Evolutionary conservation across 2,888 invertebrate genomes (phyloP), one percentile per base, ranked within the genome.

Genomic region (Macrophya alboannulata): DNA sequence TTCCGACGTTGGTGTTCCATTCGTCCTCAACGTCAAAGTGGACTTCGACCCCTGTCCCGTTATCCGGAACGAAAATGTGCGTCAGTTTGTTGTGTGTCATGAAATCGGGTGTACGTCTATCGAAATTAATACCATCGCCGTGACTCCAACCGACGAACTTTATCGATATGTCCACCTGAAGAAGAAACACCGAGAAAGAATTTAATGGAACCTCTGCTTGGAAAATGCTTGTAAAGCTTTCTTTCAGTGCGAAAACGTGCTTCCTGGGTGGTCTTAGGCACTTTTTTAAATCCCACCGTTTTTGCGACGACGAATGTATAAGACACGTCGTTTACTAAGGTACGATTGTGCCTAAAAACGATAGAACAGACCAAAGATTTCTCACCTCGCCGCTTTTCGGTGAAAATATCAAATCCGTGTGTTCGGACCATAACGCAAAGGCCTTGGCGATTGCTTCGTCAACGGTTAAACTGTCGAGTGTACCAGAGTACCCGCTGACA

Each of bases 11-110:
- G 90, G 98, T 97, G n/a, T 98, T 97, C 99, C 99, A 99, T 88
- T 96, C 95, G 94, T 99, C 99, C 48, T 98, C 96, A 90, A 99
- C 99, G 93, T 99, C 99, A 92, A 99, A 99, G 94, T 99, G 99
- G 59, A 99, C 99, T 93, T 99, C 99, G n/a, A 99, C 99, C 65
- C 99, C 99, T 92, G 40, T 99, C 68, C 99, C 99, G 92, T 98
- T 99, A 25, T 97, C 96, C 0, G 98, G 98, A 94, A 98, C 98
- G 93, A 97, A 98, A 72, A 98, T 98, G 91, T 98, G 98, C 59
- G 98, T 98, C 86, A 98, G 95, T 86, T 98, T 98, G 88, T 97
- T 72, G 51, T 51, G 51, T 51, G 6, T 6, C 51, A 51, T 51
- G 51, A 25, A 43, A n/a, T 25, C n/a, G 1, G 97, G 86, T 98